Evolutionary conservation across 2,113 vertebrate species (phyloP), one percentile per base, ranked within the genome.

Genomic region (Capreolus pygargus): DNA sequence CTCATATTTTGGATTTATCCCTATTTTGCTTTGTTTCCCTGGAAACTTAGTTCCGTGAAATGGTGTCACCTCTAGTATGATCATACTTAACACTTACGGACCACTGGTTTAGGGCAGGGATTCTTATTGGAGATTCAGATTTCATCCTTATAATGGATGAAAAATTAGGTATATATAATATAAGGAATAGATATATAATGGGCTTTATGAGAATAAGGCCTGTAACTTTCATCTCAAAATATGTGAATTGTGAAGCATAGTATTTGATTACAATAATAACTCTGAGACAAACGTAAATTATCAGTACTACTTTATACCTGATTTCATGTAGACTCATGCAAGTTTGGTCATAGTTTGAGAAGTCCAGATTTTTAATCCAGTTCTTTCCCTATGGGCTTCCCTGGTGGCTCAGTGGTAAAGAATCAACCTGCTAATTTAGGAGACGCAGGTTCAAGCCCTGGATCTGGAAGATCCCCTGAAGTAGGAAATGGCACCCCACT

Each of bases 11-110:
- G 19, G 7, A 58, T 96, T 36, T 84, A 13, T 78, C 36, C 52
- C 43, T 50, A 30, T 76, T 94, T 97, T 97, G 47, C 54, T 97
- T 84, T 96, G 52, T 87, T 96, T 88, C 15, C 15, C 58, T 96
- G 39, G 52, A 92, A 94, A 89, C 27, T 91, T 88, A 58, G 25
- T 92, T 94, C 43, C 39, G 6, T 92, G 81, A 91, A 96, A 93
- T 88, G 30, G 14, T 86, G 10, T 91, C 36, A 67, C 82, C 30
- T 86, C 76, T 85, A 85, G 36, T 58, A 70, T 64, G 25, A 90
- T 92, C 88, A 95, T 74, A 64, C 39, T 60, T 54, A 91, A 82
- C 10, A 28, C 76, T 96, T 96, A 89, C 43, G 12, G 30, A 54
- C 27, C 64, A 47, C 43, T 60, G 45, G 7, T 92, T 70, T 93